Conservation (phyloP, 2,888 invertebrate genomes). For the Eupithecia subfuscata region DNA sequence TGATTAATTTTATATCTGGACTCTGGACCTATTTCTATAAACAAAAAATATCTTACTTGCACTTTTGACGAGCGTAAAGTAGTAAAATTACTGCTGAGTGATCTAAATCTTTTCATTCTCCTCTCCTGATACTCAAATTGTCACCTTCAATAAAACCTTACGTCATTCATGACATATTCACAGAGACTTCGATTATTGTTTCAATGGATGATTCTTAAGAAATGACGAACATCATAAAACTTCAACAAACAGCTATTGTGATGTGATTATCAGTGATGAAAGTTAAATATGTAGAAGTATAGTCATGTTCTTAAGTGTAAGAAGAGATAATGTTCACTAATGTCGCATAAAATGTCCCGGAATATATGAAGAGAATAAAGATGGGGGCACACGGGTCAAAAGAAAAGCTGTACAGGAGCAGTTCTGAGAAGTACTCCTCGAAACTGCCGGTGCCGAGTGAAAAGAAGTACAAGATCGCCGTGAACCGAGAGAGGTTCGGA, state of each 20-base stretch:
- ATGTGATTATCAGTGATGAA: slow-evolving; percentile 43
- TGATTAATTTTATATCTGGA: background rate
- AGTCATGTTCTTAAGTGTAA: slow-evolving; percentile 45
- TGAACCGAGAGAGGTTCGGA: slow-evolving; percentile 87
- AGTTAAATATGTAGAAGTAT: slow-evolving; percentile 34
- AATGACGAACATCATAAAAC: slow-evolving; percentile 48
- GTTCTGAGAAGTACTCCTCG: slow-evolving; percentile 85
- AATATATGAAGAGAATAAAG: slow-evolving; percentile 73
- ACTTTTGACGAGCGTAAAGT: background rate
- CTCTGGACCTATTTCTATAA: background rate
- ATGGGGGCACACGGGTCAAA: slow-evolving; percentile 92
- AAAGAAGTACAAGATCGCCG: slow-evolving; percentile 84
- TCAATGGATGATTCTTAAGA: slow-evolving; percentile 47
- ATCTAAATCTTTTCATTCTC: background rate
- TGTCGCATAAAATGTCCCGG: slow-evolving; percentile 62
- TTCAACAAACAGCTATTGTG: slow-evolving; percentile 43
- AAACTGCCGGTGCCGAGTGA: slow-evolving; percentile 83
- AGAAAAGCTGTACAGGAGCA: slow-evolving; percentile 88
- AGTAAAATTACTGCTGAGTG: background rate
- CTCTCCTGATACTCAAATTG: slow-evolving; percentile 47
- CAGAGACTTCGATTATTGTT: slow-evolving; percentile 25
- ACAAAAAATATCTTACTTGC: background rate
- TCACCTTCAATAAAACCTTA: slow-evolving; percentile 53
- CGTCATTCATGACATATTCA: background rate
- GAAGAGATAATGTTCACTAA: slow-evolving; percentile 55